Conservation (phyloP, 2,797 vertebrate genomes). For the Pelobates cultripes region DNA sequence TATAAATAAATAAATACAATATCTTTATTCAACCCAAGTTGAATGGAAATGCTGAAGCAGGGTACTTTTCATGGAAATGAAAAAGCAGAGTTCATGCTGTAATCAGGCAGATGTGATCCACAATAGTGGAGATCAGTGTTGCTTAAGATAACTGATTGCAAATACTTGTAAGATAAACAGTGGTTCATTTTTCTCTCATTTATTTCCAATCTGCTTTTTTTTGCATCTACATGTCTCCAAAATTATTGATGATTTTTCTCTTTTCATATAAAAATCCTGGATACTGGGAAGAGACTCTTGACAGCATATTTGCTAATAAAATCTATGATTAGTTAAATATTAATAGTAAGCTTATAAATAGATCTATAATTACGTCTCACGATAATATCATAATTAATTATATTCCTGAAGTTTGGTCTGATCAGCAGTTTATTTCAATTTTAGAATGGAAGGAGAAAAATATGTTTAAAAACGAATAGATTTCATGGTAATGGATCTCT, state of each 20-base stretch:
- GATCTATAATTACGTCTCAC: no score
- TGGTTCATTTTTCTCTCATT: conserved; percentile 18
- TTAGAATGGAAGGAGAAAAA: no score
- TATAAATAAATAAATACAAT: no score
- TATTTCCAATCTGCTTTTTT: conserved; percentile 15
- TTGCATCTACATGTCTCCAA: conserved; percentile 11
- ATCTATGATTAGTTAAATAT: neutral
- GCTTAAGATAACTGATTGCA: conserved; percentile 34
- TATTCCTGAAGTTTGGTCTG: no score
- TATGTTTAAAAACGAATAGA: no score
- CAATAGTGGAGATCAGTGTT: conserved; percentile 30
- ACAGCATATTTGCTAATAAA: neutral
- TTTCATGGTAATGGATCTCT: no score
- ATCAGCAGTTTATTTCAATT: no score
- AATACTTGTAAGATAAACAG: conserved; percentile 27
- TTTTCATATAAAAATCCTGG: conserved; percentile 15
- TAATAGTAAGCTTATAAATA: no score
- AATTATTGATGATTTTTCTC: conserved; percentile 7
- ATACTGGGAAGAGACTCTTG: neutral
- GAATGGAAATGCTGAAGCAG: conserved; percentile 10
- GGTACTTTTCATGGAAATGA: conserved; percentile 12
- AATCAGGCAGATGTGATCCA: conserved; percentile 39
- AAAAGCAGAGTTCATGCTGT: conserved; percentile 21
- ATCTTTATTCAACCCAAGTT: neutral
- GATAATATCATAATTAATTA: no score